Evolutionary conservation across 2,113 vertebrate species (phyloP), one percentile per base, ranked within the genome.

Genomic region (Chaetops frenatus): DNA sequence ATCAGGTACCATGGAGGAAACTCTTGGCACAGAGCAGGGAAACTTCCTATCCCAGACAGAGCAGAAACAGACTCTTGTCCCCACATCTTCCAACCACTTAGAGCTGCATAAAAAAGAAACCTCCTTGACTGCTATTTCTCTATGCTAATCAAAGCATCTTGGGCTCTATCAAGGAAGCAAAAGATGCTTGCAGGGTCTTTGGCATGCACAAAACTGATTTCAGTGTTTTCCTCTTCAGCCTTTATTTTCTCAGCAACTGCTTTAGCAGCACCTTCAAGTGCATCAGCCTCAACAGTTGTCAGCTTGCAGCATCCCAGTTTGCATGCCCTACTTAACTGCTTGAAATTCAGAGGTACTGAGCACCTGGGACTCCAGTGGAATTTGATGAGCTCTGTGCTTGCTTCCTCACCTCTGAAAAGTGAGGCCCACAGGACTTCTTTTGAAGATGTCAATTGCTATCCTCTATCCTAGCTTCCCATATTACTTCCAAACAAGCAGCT

Each of bases 271-370:
- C 58, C 70, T 94, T 81, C 88, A 78, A 62, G 79, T 64, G 56
- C 76, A 90, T 81, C 33, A 60, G 72, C 38, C 51, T 92, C 60
- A 86, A 48, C 78, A 44, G 38, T 38, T 93, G 47, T 83, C 60
- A 92, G 60, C 38, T 73, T 69, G 48, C 44, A 82, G n/a, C 60
- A 95, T 88, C 79, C 67, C 74, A 27, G 81, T 94, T 92, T 96
- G 69, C 72, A 86, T 65, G 60, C 71, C 74, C 74, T 83, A 81
- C 48, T 96, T 92, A 90, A 93, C 79, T 92, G 72, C 79, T 48
- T 93, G 72, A 86, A 95, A 95, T 95, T 90, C 88, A 81, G 71
- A 71, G 56, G 74, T 71, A 83, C 33, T 27, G 76, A 94, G 64
- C 81, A 90, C 76, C 79, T 86, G 92, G 42, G 82, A 92, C 36